Base-by-base conservation (phyloP, 2,888 invertebrate species). In the Perithous albicinctus region DNA sequence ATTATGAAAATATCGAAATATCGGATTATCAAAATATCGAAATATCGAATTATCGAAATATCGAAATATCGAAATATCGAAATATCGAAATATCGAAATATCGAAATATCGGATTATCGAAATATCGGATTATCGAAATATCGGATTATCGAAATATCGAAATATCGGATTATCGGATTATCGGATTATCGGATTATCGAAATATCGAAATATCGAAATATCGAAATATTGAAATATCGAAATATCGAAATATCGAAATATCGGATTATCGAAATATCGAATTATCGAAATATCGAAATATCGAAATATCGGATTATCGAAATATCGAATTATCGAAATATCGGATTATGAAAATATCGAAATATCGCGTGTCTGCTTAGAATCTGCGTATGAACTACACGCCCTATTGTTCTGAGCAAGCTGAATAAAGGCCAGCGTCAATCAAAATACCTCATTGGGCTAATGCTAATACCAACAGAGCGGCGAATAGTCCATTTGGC, bases 401-500 rank as follows among this genome's bases (percentile, higher is more conserved):
- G 20, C 8, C 1, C 0, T 6, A 12, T 12, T 12, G 41, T 41
- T 4, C 8, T 2, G 8, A 7, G 8, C 10, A 12, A 12, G 10
- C 12, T 12, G 10, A 4, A 41, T 6, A 7, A 12, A 41, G 12
- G 20, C 46, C 7, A 7, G 8, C 51, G 10, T 54, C 23, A 10
- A 12, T 54, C 51, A 54, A 26, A 23, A 10, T 26, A 51, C 10
- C 32, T 54, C 70, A 54, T 70, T 18, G 32, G 7, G 15, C 54
- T 70, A 64, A 78, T 72, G 70, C 54, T 18, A 63, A 54, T 32
- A 18, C 66, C 59, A 66, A 32, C 61, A 32, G 23, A 59, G 23
- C 15, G 15, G 35, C 23, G 67, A 8, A 29, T 41, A 54, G 32
- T 67, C 78, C 73, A 74, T 79, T 79, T 61, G 20, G 15, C 23